A percentile compares a stretch with the other conserved stretches of the same genome.
These are phyloP conservation scores for Tretioscincus oriximinensis DNA, from an alignment of 2,113 vertebrate species.

Conservation along the genomic window DNA sequence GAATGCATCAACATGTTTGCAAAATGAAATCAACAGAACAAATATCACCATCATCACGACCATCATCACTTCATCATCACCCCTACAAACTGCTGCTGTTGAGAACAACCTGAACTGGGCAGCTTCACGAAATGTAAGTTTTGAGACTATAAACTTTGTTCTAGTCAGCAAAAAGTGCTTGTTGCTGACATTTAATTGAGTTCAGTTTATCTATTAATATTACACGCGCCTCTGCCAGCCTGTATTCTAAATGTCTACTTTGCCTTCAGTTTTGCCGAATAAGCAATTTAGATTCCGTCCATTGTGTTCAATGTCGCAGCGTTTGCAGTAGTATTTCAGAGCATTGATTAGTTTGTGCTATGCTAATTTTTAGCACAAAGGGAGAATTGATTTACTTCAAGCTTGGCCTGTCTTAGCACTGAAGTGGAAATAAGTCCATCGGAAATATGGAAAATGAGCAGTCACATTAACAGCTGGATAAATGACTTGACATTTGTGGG, in stretches of 20 bases:
- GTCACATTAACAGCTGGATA: slow-evolving; percentile 78
- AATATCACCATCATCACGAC: not conserved
- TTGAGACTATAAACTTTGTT: slow-evolving; percentile 33
- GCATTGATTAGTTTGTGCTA: slow-evolving; percentile 69
- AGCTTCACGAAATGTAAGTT: not conserved
- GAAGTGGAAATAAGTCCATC: slow-evolving; percentile 77
- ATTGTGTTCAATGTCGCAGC: slow-evolving; percentile 68
- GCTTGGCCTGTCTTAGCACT: slow-evolving; percentile 79
- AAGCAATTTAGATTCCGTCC: slow-evolving; percentile 67
- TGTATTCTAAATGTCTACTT: slow-evolving; percentile 23
- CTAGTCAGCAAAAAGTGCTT: slow-evolving; percentile 59
- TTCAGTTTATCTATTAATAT: slow-evolving; percentile 28
- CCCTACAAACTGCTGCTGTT: not conserved
- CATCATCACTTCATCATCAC: too few relatives aligned
- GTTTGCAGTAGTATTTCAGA: slow-evolving; percentile 65
- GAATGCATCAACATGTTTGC: not conserved
- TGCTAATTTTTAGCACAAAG: slow-evolving; percentile 70
- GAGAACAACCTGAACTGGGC: not conserved
- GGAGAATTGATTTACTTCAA: slow-evolving; percentile 77
- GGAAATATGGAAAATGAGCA: slow-evolving; percentile 76
- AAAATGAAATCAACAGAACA: not conserved
- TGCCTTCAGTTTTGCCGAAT: slow-evolving; percentile 56
- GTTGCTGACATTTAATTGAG: slow-evolving; percentile 47
- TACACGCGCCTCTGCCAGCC: slow-evolving; percentile 2
- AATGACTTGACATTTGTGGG: slow-evolving; percentile 82